Percentiles rank a stretch among this genome's conserved stretches.
phyloP scores from a whole-genome alignment of 2,113 vertebrate genomes.

The Pomatorhinus ruficollis region DNA sequence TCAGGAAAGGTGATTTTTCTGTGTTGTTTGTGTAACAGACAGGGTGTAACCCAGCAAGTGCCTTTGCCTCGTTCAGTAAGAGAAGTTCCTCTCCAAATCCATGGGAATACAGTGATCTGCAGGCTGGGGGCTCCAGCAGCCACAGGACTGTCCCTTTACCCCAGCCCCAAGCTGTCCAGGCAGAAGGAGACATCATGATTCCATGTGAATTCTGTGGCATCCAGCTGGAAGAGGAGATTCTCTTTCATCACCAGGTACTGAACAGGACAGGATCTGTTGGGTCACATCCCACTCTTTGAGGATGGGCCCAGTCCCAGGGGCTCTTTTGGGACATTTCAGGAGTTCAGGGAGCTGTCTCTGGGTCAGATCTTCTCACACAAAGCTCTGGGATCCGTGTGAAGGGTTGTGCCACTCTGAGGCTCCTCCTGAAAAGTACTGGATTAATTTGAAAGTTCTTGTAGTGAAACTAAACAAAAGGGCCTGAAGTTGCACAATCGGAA shows the following conservation, averaged over 20 bases:
- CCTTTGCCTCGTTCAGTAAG: conserved; percentile 86
- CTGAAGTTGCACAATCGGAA: not conserved
- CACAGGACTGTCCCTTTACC: conserved; percentile 56
- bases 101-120: not conserved
- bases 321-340: not conserved
- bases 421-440: not conserved
- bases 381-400: not conserved
- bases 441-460: not conserved
- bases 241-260: conserved; percentile 95
- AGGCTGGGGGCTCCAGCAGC: not conserved
- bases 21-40: conserved; percentile 75
- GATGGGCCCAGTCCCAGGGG: not conserved
- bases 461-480: not conserved
- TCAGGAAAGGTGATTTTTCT: not conserved
- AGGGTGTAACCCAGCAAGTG: conserved; percentile 88
- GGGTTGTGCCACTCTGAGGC: not conserved
- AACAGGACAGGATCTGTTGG: not conserved
- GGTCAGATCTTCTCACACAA: not conserved
- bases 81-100: conserved; percentile 70
- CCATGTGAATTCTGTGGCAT: conserved; percentile 96
- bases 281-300: too few relatives aligned
- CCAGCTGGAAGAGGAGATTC: conserved; percentile 85
- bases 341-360: not conserved
- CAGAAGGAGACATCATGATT: conserved; percentile 79
- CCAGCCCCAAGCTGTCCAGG: conserved; percentile 68